Evolutionary conservation across 2,113 vertebrate genomes (phyloP).

Genomic region (Misgurnus mizolepis): DNA sequence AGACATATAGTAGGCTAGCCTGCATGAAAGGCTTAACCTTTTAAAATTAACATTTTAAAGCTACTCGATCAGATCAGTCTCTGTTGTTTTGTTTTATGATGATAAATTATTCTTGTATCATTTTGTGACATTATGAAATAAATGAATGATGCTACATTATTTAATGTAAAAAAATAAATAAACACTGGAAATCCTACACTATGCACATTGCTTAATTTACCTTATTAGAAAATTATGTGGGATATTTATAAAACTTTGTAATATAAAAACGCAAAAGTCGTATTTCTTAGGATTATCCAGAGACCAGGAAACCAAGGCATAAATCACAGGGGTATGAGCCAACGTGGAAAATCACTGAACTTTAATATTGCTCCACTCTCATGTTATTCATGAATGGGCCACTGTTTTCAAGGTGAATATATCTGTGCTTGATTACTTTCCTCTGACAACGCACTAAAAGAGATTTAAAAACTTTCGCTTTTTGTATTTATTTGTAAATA

Average conservation of each 20-base stretch:
- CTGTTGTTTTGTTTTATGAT: no score
- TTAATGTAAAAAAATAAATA: no score
- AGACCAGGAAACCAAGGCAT: not conserved
- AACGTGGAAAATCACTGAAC: constrained; percentile 60
- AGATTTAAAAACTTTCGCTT: not conserved
- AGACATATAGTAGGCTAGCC: no score
- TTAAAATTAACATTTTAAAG: no score
- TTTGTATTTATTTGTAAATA: not conserved
- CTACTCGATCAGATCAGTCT: no score
- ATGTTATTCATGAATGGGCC: constrained; percentile 60
- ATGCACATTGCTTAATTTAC: not conserved
- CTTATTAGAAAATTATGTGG: not conserved
- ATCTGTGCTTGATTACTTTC: constrained; percentile 37
- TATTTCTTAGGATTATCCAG: not conserved
- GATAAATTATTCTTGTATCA: no score
- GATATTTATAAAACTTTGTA: not conserved
- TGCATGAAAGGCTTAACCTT: no score
- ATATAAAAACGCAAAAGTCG: not conserved
- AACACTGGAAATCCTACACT: no score
- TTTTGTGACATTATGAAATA: no score
- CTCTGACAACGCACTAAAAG: constrained; percentile 17
- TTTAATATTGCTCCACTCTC: constrained; percentile 32
- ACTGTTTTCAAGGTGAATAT: constrained; percentile 57
- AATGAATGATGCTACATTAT: no score
- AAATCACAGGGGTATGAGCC: not conserved